phyloP scores from a whole-genome alignment of 2,888 invertebrate genomes.

The Metellina segmentata region DNA sequence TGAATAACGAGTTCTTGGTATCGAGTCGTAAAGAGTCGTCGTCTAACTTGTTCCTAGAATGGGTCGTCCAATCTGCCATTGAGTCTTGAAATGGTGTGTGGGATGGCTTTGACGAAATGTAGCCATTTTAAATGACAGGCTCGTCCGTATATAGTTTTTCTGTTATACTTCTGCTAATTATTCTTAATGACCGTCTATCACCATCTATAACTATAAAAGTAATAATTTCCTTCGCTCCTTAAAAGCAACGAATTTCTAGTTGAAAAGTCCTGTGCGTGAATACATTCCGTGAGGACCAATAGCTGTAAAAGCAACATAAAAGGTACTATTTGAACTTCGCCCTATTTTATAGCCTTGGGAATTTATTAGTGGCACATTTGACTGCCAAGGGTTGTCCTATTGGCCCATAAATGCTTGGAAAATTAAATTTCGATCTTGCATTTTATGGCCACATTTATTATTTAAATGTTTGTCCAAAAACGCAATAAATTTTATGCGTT shows the following conservation, averaged over 20 bases:
- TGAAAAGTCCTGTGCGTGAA: background rate
- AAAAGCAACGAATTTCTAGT: background rate
- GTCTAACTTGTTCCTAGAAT: no score
- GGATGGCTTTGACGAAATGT: background rate
- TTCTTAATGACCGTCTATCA: background rate
- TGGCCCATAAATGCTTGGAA: constrained; percentile 3
- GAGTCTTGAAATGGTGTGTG: background rate
- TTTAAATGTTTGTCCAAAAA: constrained; percentile 56
- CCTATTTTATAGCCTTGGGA: constrained; percentile 38
- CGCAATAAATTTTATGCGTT: constrained; percentile 31
- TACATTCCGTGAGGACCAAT: background rate
- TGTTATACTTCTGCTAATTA: background rate
- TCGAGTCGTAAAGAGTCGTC: no score
- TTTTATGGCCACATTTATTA: constrained; percentile 63
- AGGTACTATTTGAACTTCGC: constrained; percentile 45
- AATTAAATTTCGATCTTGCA: constrained; percentile 51
- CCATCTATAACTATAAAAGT: background rate
- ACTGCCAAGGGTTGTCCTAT: background rate
- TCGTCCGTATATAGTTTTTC: background rate
- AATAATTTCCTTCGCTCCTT: background rate
- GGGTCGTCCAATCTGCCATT: background rate
- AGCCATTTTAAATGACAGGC: background rate
- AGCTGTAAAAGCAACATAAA: background rate
- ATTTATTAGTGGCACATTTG: constrained; percentile 46
- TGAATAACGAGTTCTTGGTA: no score